These are phyloP conservation scores for Cyrtorhinus lividipennis DNA, from an alignment of 1,140 invertebrate species.

Conservation along the genomic window DNA sequence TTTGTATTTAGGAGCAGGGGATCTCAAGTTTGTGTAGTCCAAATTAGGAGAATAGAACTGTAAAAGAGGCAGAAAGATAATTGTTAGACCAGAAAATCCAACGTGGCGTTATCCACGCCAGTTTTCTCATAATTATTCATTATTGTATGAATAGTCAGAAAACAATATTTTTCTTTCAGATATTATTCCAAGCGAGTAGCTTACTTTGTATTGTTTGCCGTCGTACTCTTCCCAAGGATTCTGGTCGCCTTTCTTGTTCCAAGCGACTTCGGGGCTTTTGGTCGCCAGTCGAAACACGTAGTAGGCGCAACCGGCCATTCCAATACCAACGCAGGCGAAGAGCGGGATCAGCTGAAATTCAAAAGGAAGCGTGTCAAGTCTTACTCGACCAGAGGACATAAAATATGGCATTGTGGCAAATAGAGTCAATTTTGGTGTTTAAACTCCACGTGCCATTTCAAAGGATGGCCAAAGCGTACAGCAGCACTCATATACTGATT, in stretches of 20 bases:
- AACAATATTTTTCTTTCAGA: background rate
- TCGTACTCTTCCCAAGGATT: constrained; percentile 67
- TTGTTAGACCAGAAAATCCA: too few relatives aligned
- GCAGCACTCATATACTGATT: too few relatives aligned
- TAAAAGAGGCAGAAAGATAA: constrained; percentile 29
- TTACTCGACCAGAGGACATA: background rate
- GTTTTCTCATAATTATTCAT: background rate
- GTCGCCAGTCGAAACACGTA: constrained; percentile 54
- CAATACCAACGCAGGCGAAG: constrained; percentile 51
- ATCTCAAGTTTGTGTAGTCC: constrained; percentile 44
- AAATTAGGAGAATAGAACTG: constrained; percentile 49
- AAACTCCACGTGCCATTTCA: too few relatives aligned
- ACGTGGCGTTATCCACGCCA: too few relatives aligned
- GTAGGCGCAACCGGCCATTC: constrained; percentile 37
- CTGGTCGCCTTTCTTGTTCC: constrained; percentile 50
- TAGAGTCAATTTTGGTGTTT: too few relatives aligned
- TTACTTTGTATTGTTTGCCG: constrained; percentile 68
- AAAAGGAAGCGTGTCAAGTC: background rate
- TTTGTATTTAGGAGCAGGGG: constrained; percentile 45
- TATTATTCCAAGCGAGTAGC: background rate
- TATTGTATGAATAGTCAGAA: background rate
- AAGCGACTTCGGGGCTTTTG: constrained; percentile 62
- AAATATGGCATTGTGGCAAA: background rate
- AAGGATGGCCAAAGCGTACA: too few relatives aligned
- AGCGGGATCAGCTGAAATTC: constrained; percentile 54